Percentiles rank a stretch among this genome's conserved stretches.
Conservation (phyloP, 2,797 vertebrate genomes). For the Gila robusta region DNA sequence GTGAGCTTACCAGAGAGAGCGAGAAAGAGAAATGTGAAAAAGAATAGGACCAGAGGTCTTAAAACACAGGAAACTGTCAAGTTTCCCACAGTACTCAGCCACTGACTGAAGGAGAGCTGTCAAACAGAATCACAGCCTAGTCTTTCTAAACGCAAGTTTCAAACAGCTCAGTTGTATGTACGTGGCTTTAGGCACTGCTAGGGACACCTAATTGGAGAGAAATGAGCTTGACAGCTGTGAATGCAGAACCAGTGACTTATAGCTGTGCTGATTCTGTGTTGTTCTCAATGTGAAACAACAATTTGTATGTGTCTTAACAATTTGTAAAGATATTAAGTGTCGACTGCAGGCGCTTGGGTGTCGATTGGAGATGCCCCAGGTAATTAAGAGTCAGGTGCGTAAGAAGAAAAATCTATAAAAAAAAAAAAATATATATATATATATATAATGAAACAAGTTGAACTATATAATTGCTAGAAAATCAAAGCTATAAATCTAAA, state of each 20-base stretch:
- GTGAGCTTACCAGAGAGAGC: slow-evolving; percentile 66
- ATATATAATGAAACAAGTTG: no score
- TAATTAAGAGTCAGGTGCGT: no score
- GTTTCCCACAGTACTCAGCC: slow-evolving; percentile 63
- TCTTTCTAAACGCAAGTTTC: slow-evolving; percentile 38
- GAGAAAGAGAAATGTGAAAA: slow-evolving; percentile 15
- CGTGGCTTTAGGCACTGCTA: slow-evolving; percentile 26
- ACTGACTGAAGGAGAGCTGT: slow-evolving; percentile 48
- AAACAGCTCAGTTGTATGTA: slow-evolving; percentile 19
- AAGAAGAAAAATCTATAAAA: no score
- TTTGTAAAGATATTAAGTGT: no score
- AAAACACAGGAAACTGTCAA: slow-evolving; percentile 55
- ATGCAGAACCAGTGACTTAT: slow-evolving; percentile 28
- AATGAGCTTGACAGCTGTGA: slow-evolving; percentile 29
- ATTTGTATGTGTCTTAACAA: no score
- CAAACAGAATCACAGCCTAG: slow-evolving; percentile 51
- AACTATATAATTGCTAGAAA: no score
- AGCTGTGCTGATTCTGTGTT: slow-evolving; percentile 1
- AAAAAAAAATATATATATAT: no score
- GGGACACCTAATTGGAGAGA: slow-evolving; percentile 52
- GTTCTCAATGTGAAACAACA: background rate
- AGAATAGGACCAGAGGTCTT: slow-evolving; percentile 64
- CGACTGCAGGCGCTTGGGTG: no score
- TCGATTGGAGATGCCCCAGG: no score
- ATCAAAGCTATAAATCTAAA: no score